Evolutionary conservation across 37 sponge, comb jelly and placozoan genomes (phyloP).

Genomic region (Spongilla lacustris): DNA sequence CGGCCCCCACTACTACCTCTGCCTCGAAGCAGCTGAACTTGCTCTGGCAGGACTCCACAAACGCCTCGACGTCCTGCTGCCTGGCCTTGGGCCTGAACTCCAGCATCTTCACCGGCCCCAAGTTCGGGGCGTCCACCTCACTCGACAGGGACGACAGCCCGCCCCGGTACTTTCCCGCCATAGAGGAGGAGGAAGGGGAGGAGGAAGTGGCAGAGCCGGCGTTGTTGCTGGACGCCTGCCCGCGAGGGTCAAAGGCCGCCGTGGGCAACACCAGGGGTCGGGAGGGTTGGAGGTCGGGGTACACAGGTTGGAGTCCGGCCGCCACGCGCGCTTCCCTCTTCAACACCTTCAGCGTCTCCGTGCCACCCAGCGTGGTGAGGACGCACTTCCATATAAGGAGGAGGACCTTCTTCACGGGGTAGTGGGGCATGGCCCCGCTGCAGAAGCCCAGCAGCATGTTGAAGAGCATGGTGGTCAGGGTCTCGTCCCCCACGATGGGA

Average conservation of each 20-base stretch:
- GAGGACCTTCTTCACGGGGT: constrained; percentile 86
- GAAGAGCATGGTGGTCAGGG: constrained; percentile 70
- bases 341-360: constrained; percentile 33
- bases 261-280: constrained; percentile 29
- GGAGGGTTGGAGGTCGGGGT: constrained; percentile 37
- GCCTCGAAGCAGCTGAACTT: constrained; percentile 81
- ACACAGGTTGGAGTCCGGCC: constrained; percentile 58
- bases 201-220: background rate
- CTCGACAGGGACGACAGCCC: background rate
- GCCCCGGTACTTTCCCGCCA: background rate
- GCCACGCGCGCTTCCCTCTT: constrained; percentile 61
- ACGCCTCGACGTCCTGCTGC: constrained; percentile 72
- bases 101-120: constrained; percentile 12
- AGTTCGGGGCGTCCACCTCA: background rate
- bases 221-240: background rate
- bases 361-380: constrained; percentile 80
- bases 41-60: constrained; percentile 59
- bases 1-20: background rate
- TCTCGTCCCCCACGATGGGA: constrained; percentile 49
- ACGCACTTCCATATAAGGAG: constrained; percentile 87
- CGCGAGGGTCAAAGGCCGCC: constrained; percentile 47
- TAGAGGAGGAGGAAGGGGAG: background rate
- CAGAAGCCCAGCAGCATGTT: constrained; percentile 86
- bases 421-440: constrained; percentile 78
- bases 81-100: constrained; percentile 80